Conservation (phyloP, 2,113 vertebrate species). For the Scytalopus superciliaris region DNA sequence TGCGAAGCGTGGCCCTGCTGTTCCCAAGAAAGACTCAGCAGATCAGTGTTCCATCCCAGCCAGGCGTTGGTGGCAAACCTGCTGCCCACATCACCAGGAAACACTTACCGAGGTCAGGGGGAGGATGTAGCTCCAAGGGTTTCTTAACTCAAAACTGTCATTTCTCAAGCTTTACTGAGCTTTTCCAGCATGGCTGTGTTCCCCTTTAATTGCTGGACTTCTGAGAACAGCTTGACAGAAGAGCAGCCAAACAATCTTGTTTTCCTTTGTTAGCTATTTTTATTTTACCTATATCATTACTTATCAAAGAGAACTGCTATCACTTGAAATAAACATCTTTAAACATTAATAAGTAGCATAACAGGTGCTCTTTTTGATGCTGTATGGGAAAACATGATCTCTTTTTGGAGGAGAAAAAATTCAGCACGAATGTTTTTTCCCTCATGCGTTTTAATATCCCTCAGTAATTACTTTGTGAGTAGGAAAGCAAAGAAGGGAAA, state of each 20-base stretch:
- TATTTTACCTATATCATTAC: constrained; percentile 36
- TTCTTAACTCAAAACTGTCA: not conserved
- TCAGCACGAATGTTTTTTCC: not conserved
- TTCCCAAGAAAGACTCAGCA: not conserved
- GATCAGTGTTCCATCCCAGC: not conserved
- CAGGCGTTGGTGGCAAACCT: not conserved
- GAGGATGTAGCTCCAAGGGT: not conserved
- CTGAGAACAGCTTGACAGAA: not conserved
- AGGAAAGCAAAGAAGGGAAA: not conserved
- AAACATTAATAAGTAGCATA: constrained; percentile 43
- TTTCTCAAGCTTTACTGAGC: not conserved
- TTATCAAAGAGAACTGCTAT: not conserved
- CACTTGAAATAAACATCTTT: constrained; percentile 33
- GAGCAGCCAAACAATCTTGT: not conserved
- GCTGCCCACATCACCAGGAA: not conserved
- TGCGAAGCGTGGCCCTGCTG: not conserved
- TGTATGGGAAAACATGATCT: not conserved
- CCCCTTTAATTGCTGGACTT: not conserved
- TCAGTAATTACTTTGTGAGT: not conserved
- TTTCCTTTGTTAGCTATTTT: constrained; percentile 46
- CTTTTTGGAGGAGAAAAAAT: not conserved
- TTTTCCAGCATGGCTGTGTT: not conserved
- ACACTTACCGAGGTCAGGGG: not conserved
- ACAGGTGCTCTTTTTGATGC: constrained; percentile 7
- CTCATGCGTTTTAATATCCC: not conserved